phyloP scores from a whole-genome alignment of 2,113 vertebrate species.

The Canis aureus region DNA sequence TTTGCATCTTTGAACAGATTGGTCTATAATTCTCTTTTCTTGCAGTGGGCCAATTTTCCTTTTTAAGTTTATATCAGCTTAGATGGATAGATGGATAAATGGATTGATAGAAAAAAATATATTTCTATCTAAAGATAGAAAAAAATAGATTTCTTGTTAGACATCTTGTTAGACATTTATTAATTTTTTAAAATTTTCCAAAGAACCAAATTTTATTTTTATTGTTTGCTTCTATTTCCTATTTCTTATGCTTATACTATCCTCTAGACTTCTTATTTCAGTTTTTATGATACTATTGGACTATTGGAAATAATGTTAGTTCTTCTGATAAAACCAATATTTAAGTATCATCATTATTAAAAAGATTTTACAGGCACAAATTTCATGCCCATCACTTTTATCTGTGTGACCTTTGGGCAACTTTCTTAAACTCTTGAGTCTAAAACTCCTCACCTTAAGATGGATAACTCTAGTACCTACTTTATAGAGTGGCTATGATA shows the following conservation, averaged over 20 bases:
- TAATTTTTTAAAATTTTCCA: background rate
- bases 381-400: background rate
- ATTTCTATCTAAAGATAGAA: background rate
- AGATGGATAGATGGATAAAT: background rate
- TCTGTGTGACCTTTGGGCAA: background rate
- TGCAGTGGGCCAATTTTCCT: background rate
- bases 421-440: background rate
- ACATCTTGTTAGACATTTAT: background rate
- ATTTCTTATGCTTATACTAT: background rate
- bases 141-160: background rate
- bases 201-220: background rate
- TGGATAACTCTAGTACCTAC: background rate
- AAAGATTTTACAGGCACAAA: background rate
- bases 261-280: background rate
- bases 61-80: slow-evolving; percentile 22
- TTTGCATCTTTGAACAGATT: background rate
- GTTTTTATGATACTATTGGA: background rate
- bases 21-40: background rate
- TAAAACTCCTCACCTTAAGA: background rate
- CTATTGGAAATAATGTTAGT: background rate
- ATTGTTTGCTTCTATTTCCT: background rate
- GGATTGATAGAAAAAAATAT: background rate
- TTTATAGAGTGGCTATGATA: background rate
- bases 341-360: background rate
- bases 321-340: background rate